phyloP scores from a whole-genome alignment of 1,140 invertebrate species.

The Diorhabda sublineata region DNA sequence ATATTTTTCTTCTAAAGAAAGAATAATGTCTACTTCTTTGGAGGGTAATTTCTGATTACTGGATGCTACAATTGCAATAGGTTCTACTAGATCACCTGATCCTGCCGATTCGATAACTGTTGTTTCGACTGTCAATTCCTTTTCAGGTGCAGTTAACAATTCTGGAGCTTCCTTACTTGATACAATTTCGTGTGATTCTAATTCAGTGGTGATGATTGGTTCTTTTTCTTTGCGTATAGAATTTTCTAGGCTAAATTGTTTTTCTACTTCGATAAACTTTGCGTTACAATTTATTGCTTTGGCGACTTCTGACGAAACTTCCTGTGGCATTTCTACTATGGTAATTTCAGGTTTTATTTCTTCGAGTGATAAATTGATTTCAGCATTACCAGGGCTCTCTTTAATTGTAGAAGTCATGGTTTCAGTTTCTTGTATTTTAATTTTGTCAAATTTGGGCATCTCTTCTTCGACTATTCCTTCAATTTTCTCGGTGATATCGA shows the following conservation, averaged over 20 bases:
- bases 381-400: conserved; percentile 25
- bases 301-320: not conserved
- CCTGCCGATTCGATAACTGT: conserved; percentile 18
- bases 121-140: conserved; percentile 20
- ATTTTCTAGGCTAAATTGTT: not conserved
- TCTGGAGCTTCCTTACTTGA: not conserved
- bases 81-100: conserved; percentile 10
- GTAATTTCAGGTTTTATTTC: conserved; percentile 21
- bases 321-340: not conserved
- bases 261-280: not conserved
- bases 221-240: not conserved
- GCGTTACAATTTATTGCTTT: not conserved
- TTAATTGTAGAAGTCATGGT: conserved; percentile 11
- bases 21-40: conserved; percentile 40
- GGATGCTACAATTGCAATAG: not conserved
- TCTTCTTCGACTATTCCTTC: not conserved
- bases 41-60: conserved; percentile 21
- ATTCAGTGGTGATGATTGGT: not conserved
- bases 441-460: conserved; percentile 8
- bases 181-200: not conserved
- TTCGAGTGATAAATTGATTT: conserved; percentile 30
- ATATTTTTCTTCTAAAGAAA: conserved; percentile 44
- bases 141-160: not conserved
- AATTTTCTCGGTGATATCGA: not conserved
- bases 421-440: conserved; percentile 15